Evolutionary conservation across 1,140 invertebrate genomes (phyloP).

Genomic region (Wasmannia auropunctata): DNA sequence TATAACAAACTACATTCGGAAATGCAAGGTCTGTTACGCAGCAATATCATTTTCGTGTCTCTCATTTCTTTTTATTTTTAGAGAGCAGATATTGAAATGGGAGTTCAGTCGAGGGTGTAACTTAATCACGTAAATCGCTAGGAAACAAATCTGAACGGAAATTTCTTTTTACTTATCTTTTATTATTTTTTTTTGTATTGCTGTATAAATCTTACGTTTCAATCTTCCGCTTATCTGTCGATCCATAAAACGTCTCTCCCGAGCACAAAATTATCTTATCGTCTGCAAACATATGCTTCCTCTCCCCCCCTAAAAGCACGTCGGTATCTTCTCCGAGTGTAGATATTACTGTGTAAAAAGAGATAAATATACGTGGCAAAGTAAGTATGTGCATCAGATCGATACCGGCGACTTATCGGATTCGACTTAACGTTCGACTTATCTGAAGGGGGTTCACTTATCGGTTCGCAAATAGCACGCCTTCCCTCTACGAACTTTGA

Average conservation of each 20-base stretch:
- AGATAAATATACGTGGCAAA: slow-evolving; percentile 65
- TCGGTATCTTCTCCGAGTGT: slow-evolving; percentile 28
- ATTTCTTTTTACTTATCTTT: not conserved
- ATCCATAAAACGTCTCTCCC: slow-evolving; percentile 23
- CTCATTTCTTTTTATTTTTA: not conserved
- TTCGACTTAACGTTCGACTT: slow-evolving; percentile 48
- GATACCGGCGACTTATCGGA: slow-evolving; percentile 59
- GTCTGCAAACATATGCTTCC: slow-evolving; percentile 14
- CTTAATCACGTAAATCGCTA: not conserved
- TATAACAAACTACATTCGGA: not conserved
- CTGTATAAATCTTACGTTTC: not conserved
- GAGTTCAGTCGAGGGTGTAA: not conserved
- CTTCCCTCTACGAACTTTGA: not conserved
- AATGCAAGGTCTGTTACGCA: not conserved
- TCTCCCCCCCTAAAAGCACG: slow-evolving; percentile 43
- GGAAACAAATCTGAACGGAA: not conserved
- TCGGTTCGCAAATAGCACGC: slow-evolving; percentile 33
- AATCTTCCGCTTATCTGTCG: slow-evolving; percentile 42
- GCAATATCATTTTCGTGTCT: not conserved
- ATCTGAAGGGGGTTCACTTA: slow-evolving; percentile 48
- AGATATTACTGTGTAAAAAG: slow-evolving; percentile 53
- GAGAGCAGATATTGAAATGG: not conserved
- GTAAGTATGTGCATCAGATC: slow-evolving; percentile 56
- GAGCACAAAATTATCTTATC: slow-evolving; percentile 59
- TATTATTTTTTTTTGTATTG: not conserved